Evolutionary conservation across 1,140 invertebrate genomes (phyloP).

Genomic region (Dendroctonus ponderosae): DNA sequence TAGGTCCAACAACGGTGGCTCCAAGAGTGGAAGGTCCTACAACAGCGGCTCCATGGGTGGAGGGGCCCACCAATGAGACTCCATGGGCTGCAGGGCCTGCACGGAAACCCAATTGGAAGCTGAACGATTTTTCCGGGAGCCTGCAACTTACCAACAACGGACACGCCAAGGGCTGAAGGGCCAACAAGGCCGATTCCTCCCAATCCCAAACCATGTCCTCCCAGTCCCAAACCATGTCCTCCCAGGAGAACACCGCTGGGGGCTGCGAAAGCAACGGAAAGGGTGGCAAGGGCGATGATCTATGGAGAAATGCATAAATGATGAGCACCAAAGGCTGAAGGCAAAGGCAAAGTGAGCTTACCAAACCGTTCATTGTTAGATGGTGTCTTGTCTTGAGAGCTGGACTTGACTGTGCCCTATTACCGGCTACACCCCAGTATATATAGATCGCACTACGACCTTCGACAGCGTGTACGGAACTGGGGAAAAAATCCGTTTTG

Average conservation of each 20-base stretch:
- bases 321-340: neutral
- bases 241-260: slow-evolving; percentile 22
- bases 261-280: slow-evolving; percentile 34
- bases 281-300: slow-evolving; percentile 34
- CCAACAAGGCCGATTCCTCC: slow-evolving; percentile 16
- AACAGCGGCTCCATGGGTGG: slow-evolving; percentile 11
- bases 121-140: neutral
- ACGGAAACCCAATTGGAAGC: neutral
- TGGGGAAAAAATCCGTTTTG: slow-evolving; percentile 6
- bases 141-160: neutral
- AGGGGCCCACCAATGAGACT: slow-evolving; percentile 15
- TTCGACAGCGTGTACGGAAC: slow-evolving; percentile 16
- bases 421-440: slow-evolving; percentile 19
- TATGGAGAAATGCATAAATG: neutral
- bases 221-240: slow-evolving; percentile 13
- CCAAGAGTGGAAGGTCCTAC: slow-evolving; percentile 15
- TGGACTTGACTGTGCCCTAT: slow-evolving; percentile 32
- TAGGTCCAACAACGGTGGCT: slow-evolving; percentile 24
- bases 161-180: neutral
- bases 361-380: slow-evolving; percentile 38
- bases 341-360: slow-evolving; percentile 18
- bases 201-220: slow-evolving; percentile 12
- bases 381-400: slow-evolving; percentile 19
- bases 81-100: slow-evolving; percentile 25
- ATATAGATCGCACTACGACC: slow-evolving; percentile 25